These are phyloP conservation scores for Leucopsar rothschildi DNA, from an alignment of 2,113 vertebrate genomes.

Conservation along the genomic window DNA sequence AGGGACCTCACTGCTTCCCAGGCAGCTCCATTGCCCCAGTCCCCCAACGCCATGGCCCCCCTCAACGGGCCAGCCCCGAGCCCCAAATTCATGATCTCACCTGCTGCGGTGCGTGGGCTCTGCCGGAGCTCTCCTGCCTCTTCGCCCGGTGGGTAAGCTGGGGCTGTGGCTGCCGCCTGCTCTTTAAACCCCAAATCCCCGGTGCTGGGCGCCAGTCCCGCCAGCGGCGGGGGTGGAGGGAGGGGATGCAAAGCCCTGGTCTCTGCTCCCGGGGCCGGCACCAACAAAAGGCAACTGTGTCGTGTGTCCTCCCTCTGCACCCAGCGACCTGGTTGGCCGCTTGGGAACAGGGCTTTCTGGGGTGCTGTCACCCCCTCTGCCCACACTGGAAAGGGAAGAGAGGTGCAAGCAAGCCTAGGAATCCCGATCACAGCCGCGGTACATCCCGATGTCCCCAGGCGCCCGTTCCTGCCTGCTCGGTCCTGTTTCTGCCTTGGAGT, in stretches of 20 bases:
- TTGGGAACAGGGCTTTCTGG: background rate
- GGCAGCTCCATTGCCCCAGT: fast-evolving
- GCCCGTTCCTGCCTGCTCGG: background rate
- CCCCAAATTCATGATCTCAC: background rate
- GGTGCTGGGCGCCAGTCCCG: background rate
- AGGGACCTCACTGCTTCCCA: background rate
- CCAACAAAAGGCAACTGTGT: slow-evolving; percentile 59
- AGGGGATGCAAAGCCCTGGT: slow-evolving; percentile 27
- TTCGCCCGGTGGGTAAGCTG: background rate
- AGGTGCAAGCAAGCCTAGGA: background rate
- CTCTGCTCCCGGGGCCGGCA: background rate
- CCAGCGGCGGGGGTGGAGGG: slow-evolving; percentile 40
- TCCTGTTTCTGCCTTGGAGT: background rate
- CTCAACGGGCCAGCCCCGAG: fast-evolving
- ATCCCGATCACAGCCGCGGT: fast-evolving
- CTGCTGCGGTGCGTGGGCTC: background rate
- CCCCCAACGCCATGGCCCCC: fast-evolving
- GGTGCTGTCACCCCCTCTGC: background rate
- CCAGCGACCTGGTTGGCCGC: background rate
- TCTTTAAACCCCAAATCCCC: slow-evolving; percentile 53
- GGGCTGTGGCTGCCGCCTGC: background rate
- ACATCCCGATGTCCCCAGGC: background rate
- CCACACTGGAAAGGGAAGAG: background rate
- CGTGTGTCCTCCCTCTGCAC: slow-evolving; percentile 3
- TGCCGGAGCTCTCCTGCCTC: background rate